These are phyloP conservation scores for Tylochromis polylepis DNA, from an alignment of 2,113 vertebrate genomes.

Conservation along the genomic window DNA sequence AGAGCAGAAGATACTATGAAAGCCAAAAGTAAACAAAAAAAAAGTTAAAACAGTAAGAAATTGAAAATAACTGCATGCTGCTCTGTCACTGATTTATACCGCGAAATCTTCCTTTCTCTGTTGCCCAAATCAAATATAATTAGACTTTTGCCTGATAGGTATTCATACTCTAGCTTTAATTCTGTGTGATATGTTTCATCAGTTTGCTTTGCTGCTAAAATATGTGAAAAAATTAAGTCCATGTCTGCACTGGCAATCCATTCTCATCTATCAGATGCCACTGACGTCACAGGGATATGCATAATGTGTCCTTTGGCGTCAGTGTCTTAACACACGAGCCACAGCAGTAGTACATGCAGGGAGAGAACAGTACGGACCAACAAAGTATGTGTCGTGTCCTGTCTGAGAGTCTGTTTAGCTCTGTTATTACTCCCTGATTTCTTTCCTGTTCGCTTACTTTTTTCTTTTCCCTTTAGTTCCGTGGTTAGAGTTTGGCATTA, in stretches of 20 bases:
- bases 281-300: not conserved
- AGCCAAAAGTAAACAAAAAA: not conserved
- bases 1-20: not conserved
- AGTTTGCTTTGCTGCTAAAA: not conserved
- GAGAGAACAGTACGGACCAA: not conserved
- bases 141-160: not conserved
- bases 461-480: not conserved
- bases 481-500: not conserved
- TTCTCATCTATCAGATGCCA: not conserved
- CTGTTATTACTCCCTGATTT: not conserved
- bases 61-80: not conserved
- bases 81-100: not conserved
- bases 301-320: not conserved
- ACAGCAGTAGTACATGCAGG: not conserved
- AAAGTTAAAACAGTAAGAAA: not conserved
- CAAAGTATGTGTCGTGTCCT: not conserved
- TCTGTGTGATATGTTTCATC: not conserved
- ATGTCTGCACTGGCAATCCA: not conserved
- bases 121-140: not conserved
- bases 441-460: not conserved
- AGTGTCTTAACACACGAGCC: not conserved
- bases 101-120: not conserved
- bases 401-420: not conserved
- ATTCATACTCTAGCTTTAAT: not conserved
- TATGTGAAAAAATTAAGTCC: not conserved